These are phyloP conservation scores for Chironomus riparius DNA, from an alignment of 2,888 invertebrate genomes.

Conservation along the genomic window DNA sequence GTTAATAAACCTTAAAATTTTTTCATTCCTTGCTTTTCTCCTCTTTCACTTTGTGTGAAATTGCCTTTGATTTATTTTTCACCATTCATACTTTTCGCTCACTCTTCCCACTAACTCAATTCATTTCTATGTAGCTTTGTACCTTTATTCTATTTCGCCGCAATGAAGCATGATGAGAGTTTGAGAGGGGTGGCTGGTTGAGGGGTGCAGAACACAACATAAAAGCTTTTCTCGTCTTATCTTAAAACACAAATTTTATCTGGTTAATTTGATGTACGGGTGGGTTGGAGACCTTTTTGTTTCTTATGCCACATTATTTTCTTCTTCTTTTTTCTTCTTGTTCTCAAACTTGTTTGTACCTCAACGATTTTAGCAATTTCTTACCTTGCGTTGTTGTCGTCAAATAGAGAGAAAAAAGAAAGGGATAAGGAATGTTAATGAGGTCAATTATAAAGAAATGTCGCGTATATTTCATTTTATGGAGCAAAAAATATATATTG, in stretches of 20 bases:
- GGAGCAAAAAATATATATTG: too few relatives aligned
- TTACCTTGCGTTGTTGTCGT: neutral
- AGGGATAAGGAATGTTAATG: neutral
- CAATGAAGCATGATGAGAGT: neutral
- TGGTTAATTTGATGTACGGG: conserved; percentile 7
- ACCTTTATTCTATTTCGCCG: neutral
- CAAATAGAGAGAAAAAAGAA: neutral
- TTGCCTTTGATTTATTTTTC: conserved; percentile 22
- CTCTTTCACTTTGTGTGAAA: neutral
- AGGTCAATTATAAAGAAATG: neutral
- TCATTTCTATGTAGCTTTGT: neutral
- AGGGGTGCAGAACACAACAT: neutral
- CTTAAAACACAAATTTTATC: conserved; percentile 8
- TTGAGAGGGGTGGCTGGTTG: neutral
- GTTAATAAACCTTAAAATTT: conserved; percentile 1
- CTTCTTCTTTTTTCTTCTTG: neutral
- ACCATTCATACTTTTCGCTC: neutral
- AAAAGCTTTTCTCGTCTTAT: conserved; percentile 1
- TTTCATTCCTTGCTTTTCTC: neutral
- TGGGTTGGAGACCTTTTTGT: neutral
- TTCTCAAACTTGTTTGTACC: neutral
- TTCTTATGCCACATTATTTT: neutral
- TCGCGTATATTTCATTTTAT: neutral
- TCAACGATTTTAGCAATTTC: too few relatives aligned
- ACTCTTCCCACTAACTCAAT: neutral